Evolutionary conservation across 2,888 invertebrate genomes (phyloP), one percentile per base, ranked within the genome.

Genomic region (Chalcis sispes): DNA sequence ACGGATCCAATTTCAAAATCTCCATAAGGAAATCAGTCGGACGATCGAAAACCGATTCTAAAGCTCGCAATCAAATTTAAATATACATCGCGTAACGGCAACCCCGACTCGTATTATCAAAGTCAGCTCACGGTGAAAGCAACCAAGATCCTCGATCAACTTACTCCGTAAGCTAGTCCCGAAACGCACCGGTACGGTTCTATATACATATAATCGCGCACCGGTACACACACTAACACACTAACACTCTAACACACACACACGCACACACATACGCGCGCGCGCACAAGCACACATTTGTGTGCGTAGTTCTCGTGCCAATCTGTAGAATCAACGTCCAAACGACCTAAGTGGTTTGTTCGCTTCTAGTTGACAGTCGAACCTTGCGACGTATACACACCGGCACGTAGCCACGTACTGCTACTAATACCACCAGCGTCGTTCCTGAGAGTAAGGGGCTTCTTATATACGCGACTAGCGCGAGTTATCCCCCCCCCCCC

Each of bases 281-380:
- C 29, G 48, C 18, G 18, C 27, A n/a, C 50, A 13, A 27, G 15
- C 2, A 5, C 15, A 56, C 46, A 3, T 23, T 20, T 13, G 64
- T 8, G 15, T 20, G 32, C 25, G 20, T 27, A 10, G 42, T 20
- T 56, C 56, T 32, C 54, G 29, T 23, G 15, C 27, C 52, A 67
- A 69, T 62, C 67, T 50, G 40, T 54, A 72, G 46, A 72, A 69
- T 77, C 67, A 77, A 72, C 69, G 77, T 25, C 20, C 72, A 69
- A 77, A 77, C 72, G 77, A 77, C 69, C 66, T 65, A 72, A 77
- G 77, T 77, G 77, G 67, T 77, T 77, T 77, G 64, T 59, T 72
- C 72, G 72, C 69, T 77, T n/a, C 72, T 42, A 76, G 72, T 66
- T 61, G 72, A 62, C 48, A 62, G 56, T 20, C 48, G 50, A 8